Conservation (phyloP, 1,140 invertebrate genomes). For the Homalodisca vitripennis region DNA sequence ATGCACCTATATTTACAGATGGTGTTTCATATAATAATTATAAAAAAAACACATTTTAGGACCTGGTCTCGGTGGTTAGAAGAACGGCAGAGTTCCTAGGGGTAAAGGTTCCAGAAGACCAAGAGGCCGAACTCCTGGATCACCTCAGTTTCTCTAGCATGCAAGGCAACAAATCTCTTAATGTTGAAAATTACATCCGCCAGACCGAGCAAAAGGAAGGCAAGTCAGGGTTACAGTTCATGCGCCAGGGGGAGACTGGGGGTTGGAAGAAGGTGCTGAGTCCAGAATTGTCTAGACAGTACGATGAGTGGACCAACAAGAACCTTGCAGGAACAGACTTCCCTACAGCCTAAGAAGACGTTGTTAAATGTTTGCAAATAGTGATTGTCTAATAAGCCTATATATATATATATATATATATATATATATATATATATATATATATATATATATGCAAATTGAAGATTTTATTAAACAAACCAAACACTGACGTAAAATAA, state of each 20-base stretch:
- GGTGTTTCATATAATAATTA: too few relatives aligned
- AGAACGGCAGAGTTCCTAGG: conserved; percentile 72
- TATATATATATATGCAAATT: too few relatives aligned
- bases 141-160: conserved; percentile 76
- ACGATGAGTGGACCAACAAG: conserved; percentile 57
- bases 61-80: conserved; percentile 60
- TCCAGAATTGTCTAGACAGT: conserved; percentile 50
- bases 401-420: too few relatives aligned
- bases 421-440: too few relatives aligned
- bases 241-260: conserved; percentile 54
- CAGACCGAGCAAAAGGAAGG: conserved; percentile 44
- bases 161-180: conserved; percentile 41
- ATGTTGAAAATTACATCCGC: conserved; percentile 33
- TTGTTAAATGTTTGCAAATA: too few relatives aligned
- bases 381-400: too few relatives aligned
- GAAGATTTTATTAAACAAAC: too few relatives aligned
- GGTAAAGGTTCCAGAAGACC: conserved; percentile 61
- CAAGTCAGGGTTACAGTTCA: conserved; percentile 48
- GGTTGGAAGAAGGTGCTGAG: conserved; percentile 50
- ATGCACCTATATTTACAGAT: too few relatives aligned
- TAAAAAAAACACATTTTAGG: conserved; percentile 41
- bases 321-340: conserved; percentile 46
- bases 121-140: conserved; percentile 64
- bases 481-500: too few relatives aligned
- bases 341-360: too few relatives aligned